Base-by-base conservation (phyloP, 2,888 invertebrate genomes). In the Cacoxenus indagator region DNA sequence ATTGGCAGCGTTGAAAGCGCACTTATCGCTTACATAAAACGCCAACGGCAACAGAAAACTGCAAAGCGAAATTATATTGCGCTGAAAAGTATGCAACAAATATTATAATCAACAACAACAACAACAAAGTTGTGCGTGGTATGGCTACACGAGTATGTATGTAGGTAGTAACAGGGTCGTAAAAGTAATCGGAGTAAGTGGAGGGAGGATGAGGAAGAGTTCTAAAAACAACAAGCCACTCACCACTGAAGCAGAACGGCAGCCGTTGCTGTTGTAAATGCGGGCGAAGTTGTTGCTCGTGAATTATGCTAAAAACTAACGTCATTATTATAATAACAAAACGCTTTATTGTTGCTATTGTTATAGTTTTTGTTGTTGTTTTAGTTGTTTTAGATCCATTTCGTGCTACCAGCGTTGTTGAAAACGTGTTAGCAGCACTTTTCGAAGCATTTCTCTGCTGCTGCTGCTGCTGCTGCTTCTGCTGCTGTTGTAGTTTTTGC, bases 251-350 rank as follows among this genome's bases (percentile, higher is more conserved):
- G 64, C 75, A 74, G 76, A 72, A 75, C 76, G 74, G 73, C 62
- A 69, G 67, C 62, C 65, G 65, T 73, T 75, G 75, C 61, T 73
- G 68, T 57, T 74, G 69, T 29, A 67, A 59, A 29, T 51, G 55
- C 19, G 51, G 65, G 19, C 45, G 45, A 45, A 68, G 65, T 66
- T 71, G 70, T 51, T 74, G 71, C 64, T 76, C 71, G 66, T 78
- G 75, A 70, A 73, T 76, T 81, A 81, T 81, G 76, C 70, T 78
- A 72, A 79, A 77, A 78, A 78, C 74, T 74, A 81, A 72, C 78
- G 73, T 72, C 76, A 77, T 81, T 81, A 81, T 78, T 71, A 78
- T 73, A 73, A 76, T 76, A 78, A 78, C 51, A n/a, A 31, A 29
- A n/a, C 29, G 24, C n/a, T 26, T 37, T 37, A 43, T 54, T 59